phyloP scores from a whole-genome alignment of 1,140 invertebrate genomes.

The Drosophila busckii region DNA sequence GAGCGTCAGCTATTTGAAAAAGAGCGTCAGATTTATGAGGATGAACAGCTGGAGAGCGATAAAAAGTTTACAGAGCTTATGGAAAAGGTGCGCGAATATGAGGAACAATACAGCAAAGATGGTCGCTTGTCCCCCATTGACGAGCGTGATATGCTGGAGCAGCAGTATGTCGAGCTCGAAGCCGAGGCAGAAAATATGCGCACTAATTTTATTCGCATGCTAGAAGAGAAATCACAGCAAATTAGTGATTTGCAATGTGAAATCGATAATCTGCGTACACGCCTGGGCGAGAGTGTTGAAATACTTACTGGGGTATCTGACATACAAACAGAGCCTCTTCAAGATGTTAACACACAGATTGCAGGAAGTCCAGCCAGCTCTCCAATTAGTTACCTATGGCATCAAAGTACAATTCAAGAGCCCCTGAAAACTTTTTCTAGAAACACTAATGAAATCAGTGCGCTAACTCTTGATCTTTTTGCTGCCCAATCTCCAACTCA shows the following conservation, averaged over 20 bases:
- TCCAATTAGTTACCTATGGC: constrained; percentile 79
- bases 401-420: constrained; percentile 79
- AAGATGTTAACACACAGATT: constrained; percentile 42
- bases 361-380: constrained; percentile 74
- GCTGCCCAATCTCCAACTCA: constrained; percentile 48
- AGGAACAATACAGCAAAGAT: constrained; percentile 85
- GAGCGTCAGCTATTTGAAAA: constrained; percentile 87
- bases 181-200: constrained; percentile 83
- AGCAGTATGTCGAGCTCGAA: constrained; percentile 86
- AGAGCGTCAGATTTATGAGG: constrained; percentile 86
- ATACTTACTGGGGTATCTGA: constrained; percentile 70
- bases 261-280: constrained; percentile 76
- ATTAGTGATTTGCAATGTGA: constrained; percentile 81
- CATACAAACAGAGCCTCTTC: constrained; percentile 41
- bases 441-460: constrained; percentile 22
- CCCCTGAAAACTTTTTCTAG: constrained; percentile 54
- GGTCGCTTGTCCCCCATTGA: constrained; percentile 86
- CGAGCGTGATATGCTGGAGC: constrained; percentile 86
- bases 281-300: constrained; percentile 71
- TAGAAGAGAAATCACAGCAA: constrained; percentile 80
- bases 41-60: constrained; percentile 87
- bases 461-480: constrained; percentile 33
- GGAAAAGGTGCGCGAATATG: constrained; percentile 88
- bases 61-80: constrained; percentile 88
- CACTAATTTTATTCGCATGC: constrained; percentile 55